Base-by-base conservation (phyloP, 1,140 invertebrate species). In the Plectrocnemia conspersa region DNA sequence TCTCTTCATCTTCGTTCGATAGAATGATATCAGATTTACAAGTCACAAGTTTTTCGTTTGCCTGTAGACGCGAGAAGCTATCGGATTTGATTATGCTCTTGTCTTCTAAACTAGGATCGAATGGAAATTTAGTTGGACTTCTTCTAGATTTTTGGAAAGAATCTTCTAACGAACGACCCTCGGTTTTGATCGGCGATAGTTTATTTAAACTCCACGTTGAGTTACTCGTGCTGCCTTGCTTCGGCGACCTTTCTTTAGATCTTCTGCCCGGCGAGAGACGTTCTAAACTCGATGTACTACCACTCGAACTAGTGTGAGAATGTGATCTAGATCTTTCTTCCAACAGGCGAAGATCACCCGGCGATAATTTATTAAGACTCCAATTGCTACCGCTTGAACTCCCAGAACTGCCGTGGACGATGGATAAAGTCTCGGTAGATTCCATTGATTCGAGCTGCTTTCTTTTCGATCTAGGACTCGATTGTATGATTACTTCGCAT, bases 401-500 rank as follows among this genome's bases (percentile, higher is more conserved):
- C 42, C 72, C 73, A 9, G 72, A 75, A 57, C 69, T 65, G 19
- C 70, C 70, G 64, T 75, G 73, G 15, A 77, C 66, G 27, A 76
- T 71, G 10, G 71, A 66, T 54, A 75, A 68, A 11, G 74, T 68
- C 61, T 79, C 75, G 13, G 67, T 55, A 45, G 65, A 73, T 62
- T 77, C 74, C 29, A 73, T 52, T 54, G 71, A 69, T 41, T 75
- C 71, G 2, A 76, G 62, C 41, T 77, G 66, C 61, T 74, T 77
- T 50, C 77, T 62, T 60, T 73, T 76, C 1, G 75, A 69, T 61
- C 73, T 66, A 23, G 79, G 78, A 63, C 79, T 81, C 3, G 74
- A 77, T 61, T 79, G 77, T 47, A 82, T 79, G 1, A 79, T 78
- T 11, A 77, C 78, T 59, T 81, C 82, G 7, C 83, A 83, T 5